Percentiles rank a stretch among this genome's conserved stretches.
These are phyloP conservation scores for Rhadinocentrus ornatus DNA, from an alignment of 2,797 vertebrate species.

Conservation along the genomic window DNA sequence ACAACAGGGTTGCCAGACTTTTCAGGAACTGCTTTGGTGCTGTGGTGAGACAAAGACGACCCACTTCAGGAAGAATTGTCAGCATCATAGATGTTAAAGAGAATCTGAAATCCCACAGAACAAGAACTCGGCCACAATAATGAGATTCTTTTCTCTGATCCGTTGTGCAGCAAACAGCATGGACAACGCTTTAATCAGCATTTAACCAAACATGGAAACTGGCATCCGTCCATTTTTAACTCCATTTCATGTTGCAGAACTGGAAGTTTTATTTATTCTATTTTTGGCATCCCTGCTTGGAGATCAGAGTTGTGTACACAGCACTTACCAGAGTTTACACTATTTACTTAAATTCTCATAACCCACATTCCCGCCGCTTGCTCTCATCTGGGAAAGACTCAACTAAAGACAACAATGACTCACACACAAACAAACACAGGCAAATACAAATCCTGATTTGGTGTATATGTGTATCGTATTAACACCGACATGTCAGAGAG, in stretches of 20 bases:
- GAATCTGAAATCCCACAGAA: constrained; percentile 31
- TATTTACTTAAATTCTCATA: constrained; percentile 43
- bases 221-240: background rate
- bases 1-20: constrained; percentile 33
- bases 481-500: constrained; percentile 30
- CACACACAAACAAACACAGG: constrained; percentile 62
- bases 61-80: constrained; percentile 15
- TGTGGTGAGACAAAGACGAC: constrained; percentile 43
- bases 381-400: constrained; percentile 64
- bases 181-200: constrained; percentile 2
- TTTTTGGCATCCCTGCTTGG: background rate
- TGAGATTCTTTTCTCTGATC: background rate
- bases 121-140: constrained; percentile 39
- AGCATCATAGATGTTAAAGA: background rate
- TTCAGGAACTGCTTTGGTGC: constrained; percentile 36
- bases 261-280: background rate
- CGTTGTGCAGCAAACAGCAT: background rate
- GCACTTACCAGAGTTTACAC: constrained; percentile 17
- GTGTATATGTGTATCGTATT: constrained; percentile 8
- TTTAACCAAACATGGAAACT: background rate
- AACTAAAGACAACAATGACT: constrained; percentile 46
- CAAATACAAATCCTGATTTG: constrained; percentile 32
- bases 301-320: constrained; percentile 1
- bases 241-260: no score
- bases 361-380: constrained; percentile 16